Base-by-base conservation (phyloP, 2,888 invertebrate species). In the Agrochola litura region DNA sequence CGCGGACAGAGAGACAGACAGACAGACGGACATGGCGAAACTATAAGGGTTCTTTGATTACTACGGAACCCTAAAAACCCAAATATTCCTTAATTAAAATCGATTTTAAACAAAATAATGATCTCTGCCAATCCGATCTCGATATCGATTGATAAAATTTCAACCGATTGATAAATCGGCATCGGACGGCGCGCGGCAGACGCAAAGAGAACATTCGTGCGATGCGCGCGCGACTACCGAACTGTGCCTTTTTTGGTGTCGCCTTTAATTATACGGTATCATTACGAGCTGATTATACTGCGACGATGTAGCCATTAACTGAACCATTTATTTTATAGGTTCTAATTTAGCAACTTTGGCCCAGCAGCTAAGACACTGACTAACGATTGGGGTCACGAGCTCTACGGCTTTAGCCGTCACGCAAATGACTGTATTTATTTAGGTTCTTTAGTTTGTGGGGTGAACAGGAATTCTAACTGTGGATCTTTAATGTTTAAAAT, bases 21-120 rank as follows among this genome's bases (percentile, higher is more conserved):
- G 30, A 30, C 30, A 30, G 30, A 30, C 30, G 30, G 30, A 30
- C 30, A 30, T 30, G 2, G 30, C 30, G 30, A 30, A 30, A 30
- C 30, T 30, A 30, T 2, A 30, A 30, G 30, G 2, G 30, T 30
- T 30, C 30, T 2, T 30, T 30, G 30, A 1, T 30, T 30, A 1
- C 30, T 30, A 30, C 30, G 30, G 30, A 30, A 30, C 30, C 30
- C 30, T 30, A 30, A 30, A 30, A 25, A 41, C 22, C 10, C 14
- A 75, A 85, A 74, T 54, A 73, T 68, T 46, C 54, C 71, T 67
- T 84, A 84, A 88, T 84, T 86, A 86, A 88, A 70, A 80, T 58
- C 43, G 25, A 58, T 67, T 79, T 73, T 9, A 64, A 67, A 8
- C 14, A 41, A 72, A 84, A 72, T 61, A 54, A 66, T 14, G 1